These are phyloP conservation scores for Rhynchomys soricoides DNA, from an alignment of 2,113 vertebrate genomes.

Conservation along the genomic window DNA sequence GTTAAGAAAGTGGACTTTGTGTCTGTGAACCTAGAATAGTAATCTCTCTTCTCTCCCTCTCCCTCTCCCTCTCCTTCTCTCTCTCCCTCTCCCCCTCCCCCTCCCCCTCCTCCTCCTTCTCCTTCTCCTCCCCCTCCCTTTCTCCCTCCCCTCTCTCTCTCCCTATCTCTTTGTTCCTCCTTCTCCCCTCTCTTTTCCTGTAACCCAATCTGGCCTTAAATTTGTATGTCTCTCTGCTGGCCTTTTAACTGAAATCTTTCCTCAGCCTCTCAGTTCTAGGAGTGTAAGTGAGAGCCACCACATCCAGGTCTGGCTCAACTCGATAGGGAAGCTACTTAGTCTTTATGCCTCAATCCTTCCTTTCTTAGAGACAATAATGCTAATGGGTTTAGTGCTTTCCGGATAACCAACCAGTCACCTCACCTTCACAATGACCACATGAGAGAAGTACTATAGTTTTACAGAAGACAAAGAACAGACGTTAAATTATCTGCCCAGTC, in stretches of 20 bases:
- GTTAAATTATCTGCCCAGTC: neutral
- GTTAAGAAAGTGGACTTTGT: neutral
- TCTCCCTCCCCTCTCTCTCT: neutral
- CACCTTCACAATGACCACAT: neutral
- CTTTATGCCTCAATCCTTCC: neutral
- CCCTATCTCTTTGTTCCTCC: neutral
- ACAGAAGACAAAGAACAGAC: neutral
- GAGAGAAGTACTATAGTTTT: neutral
- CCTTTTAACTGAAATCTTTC: neutral
- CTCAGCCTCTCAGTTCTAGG: neutral
- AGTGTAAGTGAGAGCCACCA: neutral
- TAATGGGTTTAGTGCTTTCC: neutral
- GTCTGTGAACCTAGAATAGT: neutral
- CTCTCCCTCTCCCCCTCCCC: neutral
- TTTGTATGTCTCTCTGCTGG: neutral
- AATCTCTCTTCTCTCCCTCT: neutral
- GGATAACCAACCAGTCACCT: neutral
- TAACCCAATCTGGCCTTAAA: neutral
- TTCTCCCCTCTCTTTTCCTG: neutral
- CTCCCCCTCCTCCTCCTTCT: neutral
- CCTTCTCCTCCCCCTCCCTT: neutral
- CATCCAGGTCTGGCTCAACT: no score
- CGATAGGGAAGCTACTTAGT: neutral
- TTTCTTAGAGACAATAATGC: neutral
- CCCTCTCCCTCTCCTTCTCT: neutral